phyloP scores from a whole-genome alignment of 2,888 invertebrate genomes.

The Parasteatoda lunata region DNA sequence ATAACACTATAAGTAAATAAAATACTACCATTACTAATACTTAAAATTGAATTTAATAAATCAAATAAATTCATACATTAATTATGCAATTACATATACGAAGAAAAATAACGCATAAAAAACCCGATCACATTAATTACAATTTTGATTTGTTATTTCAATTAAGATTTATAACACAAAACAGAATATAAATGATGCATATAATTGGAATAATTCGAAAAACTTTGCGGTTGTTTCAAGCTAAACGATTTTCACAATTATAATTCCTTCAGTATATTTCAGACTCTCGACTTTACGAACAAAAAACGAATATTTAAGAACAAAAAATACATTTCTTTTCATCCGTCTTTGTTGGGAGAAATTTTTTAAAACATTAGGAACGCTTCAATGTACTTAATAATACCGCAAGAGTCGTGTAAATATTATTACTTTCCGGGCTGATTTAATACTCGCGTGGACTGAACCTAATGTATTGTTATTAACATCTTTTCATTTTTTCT shows the following conservation, averaged over 20 bases:
- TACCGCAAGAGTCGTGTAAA: slow-evolving; percentile 68
- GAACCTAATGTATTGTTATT: slow-evolving; percentile 68
- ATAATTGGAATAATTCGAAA: no score
- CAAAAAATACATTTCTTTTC: not conserved
- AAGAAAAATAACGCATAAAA: no score
- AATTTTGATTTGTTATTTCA: no score
- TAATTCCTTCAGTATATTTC: not conserved
- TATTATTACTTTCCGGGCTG: slow-evolving; percentile 66
- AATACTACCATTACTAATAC: no score
- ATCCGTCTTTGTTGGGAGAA: not conserved
- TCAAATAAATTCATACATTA: no score
- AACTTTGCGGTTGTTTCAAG: no score
- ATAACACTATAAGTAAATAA: no score
- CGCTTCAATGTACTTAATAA: slow-evolving; percentile 63
- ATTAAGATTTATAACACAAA: no score
- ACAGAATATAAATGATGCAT: no score
- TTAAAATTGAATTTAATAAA: no score
- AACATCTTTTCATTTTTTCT: slow-evolving; percentile 49
- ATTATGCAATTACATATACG: no score
- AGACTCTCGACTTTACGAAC: not conserved
- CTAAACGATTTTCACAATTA: not conserved
- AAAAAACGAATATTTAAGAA: not conserved
- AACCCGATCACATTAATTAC: no score
- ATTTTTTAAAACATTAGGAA: slow-evolving; percentile 48
- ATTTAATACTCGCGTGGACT: slow-evolving; percentile 66